Conservation (phyloP, 2,113 vertebrate species). For the Tursiops truncatus region DNA sequence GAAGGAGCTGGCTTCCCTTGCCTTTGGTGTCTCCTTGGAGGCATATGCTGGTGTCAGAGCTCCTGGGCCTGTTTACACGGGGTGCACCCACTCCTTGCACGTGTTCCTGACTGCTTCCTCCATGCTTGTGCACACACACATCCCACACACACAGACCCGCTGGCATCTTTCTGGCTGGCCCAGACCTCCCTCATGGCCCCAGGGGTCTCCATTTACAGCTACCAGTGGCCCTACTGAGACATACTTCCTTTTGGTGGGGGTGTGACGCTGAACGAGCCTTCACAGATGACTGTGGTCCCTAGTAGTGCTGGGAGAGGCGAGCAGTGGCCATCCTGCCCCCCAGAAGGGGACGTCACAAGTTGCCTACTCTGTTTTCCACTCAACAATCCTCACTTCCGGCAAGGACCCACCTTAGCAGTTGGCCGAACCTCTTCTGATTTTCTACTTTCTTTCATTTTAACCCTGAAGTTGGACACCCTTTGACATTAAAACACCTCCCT, state of each 20-base stretch:
- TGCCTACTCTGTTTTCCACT: neutral
- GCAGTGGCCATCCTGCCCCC: neutral
- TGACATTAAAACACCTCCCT: neutral
- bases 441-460: neutral
- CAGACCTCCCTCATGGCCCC: slow-evolving; percentile 37
- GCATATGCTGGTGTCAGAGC: neutral
- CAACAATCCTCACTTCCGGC: neutral
- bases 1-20: neutral
- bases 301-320: neutral
- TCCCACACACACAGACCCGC: neutral
- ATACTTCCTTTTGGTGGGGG: neutral
- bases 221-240: neutral
- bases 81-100: neutral
- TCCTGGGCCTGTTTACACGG: neutral
- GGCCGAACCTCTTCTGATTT: neutral
- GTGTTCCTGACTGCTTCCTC: neutral
- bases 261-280: neutral
- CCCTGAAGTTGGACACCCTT: neutral
- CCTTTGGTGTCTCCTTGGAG: neutral
- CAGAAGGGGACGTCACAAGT: neutral
- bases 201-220: neutral
- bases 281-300: neutral
- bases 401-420: neutral
- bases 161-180: slow-evolving; percentile 3
- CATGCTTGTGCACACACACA: rapidly evolving